Conservation (phyloP, 2,888 invertebrate species). For the Kryphioiulus occultus region DNA sequence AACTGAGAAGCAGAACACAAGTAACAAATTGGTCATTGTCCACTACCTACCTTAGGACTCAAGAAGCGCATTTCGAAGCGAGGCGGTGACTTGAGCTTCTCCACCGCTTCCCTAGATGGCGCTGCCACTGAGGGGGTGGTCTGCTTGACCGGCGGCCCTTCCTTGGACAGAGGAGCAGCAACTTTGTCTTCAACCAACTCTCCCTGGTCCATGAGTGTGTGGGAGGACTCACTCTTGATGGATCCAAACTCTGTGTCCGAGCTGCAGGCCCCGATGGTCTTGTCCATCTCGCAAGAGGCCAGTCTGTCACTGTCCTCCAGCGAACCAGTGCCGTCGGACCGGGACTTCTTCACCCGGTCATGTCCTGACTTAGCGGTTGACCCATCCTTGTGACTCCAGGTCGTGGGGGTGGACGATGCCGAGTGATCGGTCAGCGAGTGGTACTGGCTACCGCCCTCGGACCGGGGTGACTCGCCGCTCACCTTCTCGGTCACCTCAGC, state of each 20-base stretch:
- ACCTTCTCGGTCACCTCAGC: constrained; percentile 43
- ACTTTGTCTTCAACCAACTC: constrained; percentile 30
- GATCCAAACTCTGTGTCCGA: constrained; percentile 54
- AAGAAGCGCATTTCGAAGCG: neutral
- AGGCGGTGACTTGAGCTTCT: constrained; percentile 6
- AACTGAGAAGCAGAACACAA: too few relatives aligned
- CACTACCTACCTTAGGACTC: constrained; percentile 41
- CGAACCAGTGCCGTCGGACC: neutral
- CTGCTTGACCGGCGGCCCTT: neutral
- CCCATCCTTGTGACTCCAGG: neutral
- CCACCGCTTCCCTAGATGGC: neutral
- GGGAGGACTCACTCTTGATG: constrained; percentile 54
- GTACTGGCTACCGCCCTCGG: constrained; percentile 51
- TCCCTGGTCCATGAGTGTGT: constrained; percentile 48
- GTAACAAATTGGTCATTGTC: too few relatives aligned
- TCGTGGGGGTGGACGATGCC: constrained; percentile 25
- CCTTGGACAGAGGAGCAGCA: neutral
- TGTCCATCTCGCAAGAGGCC: constrained; percentile 45
- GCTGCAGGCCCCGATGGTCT: constrained; percentile 53
- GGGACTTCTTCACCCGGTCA: neutral
- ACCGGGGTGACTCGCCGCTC: neutral
- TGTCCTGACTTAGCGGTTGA: neutral
- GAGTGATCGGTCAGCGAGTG: constrained; percentile 53
- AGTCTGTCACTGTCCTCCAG: constrained; percentile 9
- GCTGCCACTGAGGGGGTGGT: too few relatives aligned